Conservation (phyloP, 2,888 invertebrate species). For the Drosophila robusta region DNA sequence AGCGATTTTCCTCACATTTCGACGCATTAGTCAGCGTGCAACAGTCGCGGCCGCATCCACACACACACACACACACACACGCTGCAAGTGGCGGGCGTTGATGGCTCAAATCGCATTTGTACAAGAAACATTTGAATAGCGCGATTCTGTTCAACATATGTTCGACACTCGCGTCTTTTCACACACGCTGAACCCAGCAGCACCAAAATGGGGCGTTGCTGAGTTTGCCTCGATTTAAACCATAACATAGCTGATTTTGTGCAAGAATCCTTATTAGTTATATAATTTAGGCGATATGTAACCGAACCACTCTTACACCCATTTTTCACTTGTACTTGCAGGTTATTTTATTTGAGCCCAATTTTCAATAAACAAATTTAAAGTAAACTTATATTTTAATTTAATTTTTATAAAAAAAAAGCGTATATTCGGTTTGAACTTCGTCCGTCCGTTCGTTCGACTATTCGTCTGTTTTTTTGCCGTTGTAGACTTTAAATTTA, state of each 20-base stretch:
- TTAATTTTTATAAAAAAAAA: too few relatives aligned
- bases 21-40: conserved; percentile 71
- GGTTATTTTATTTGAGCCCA: too few relatives aligned
- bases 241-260: not conserved
- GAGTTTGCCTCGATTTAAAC: not conserved
- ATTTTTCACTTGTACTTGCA: too few relatives aligned
- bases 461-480: too few relatives aligned
- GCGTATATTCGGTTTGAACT: too few relatives aligned
- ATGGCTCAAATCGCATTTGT: conserved; percentile 44
- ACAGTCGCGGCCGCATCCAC: conserved; percentile 43
- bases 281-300: too few relatives aligned
- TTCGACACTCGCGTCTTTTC: conserved; percentile 12
- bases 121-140: conserved; percentile 29
- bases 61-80: not conserved
- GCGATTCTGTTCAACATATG: conserved; percentile 32
- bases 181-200: not conserved
- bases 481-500: too few relatives aligned
- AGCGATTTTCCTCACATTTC: conserved; percentile 57
- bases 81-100: conserved; percentile 42
- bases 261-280: too few relatives aligned
- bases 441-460: too few relatives aligned
- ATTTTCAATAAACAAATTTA: too few relatives aligned
- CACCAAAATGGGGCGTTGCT: not conserved
- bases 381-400: too few relatives aligned
- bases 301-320: too few relatives aligned